These are phyloP conservation scores for Chlamydotis undulata DNA, from an alignment of 2,113 vertebrate genomes.

Conservation along the genomic window DNA sequence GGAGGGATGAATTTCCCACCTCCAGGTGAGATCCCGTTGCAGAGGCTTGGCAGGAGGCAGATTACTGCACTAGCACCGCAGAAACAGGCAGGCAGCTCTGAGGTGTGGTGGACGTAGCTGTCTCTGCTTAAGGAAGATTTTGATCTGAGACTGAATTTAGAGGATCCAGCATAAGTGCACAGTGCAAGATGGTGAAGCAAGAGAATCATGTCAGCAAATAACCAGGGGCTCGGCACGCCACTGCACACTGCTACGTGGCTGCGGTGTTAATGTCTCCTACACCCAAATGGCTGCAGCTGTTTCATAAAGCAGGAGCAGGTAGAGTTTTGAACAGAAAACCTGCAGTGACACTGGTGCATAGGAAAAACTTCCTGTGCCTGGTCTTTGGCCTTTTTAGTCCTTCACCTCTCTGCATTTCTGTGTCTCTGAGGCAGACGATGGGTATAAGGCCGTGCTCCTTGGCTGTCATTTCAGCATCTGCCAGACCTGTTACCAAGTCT, in stretches of 20 bases:
- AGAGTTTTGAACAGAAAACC: background rate
- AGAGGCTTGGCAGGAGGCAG: background rate
- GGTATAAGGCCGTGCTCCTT: accelerated
- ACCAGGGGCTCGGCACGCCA: background rate
- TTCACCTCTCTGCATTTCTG: background rate
- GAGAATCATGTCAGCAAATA: background rate
- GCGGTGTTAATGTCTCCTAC: background rate
- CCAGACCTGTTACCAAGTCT: background rate
- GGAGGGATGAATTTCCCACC: background rate
- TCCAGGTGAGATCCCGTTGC: background rate
- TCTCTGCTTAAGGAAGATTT: background rate
- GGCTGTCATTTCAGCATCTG: background rate
- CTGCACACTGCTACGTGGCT: accelerated
- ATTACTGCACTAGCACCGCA: background rate
- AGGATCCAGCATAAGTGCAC: background rate
- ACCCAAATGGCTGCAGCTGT: background rate
- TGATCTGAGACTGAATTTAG: background rate
- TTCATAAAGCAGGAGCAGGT: background rate
- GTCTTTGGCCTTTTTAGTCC: background rate
- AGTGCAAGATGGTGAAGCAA: background rate
- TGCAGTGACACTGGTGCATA: background rate
- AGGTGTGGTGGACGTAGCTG: accelerated
- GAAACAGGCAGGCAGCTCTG: background rate
- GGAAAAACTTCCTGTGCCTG: background rate
- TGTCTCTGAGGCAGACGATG: background rate